Evolutionary conservation across 1,140 invertebrate genomes (phyloP), one percentile per base, ranked within the genome.

Genomic region (Battus philenor): DNA sequence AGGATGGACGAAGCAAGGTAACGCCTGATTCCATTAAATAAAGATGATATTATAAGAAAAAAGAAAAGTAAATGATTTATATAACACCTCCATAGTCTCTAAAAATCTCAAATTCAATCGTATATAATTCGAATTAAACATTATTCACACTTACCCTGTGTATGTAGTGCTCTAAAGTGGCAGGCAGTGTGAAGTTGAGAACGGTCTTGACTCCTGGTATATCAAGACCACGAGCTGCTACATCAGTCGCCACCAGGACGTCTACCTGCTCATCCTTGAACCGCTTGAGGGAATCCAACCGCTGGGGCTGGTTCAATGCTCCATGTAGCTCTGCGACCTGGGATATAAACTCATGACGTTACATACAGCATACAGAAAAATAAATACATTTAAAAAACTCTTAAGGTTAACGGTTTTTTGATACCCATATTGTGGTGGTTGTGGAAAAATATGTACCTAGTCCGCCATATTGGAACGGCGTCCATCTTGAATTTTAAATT

Each of bases 181-280:
- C 92, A 1, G 98, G 98, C 93, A 99, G 93, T 0, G 95, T 92
- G 78, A 97, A 98, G 86, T 99, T 99, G 26, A 99, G 95, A 2
- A 98, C 97, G 22, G 97, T 99, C 87, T 97, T 95, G 0, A 99
- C 97, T 4, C 95, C 96, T 31, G 93, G 91, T 60, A 99, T 99
- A 84, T 99, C 98, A 15, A 99, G 88, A 82, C 98, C 98, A 83
- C 98, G 88, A 15, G 98, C 97, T 4, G 97, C 97, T 12, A 99
- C 93, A 88, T 99, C 98, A 2, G 98, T 99, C 0, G 97, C 97
- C 34, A 99, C 90, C 9, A 99, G 86, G 2, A 99, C 91, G 86
- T 99, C 97, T 17, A 97, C 91, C 71, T 93, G 90, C 63, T 95
- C 92, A 6, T 97, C 92, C 76, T 95, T 96, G 69, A 99, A 98